A percentile compares a stretch with the other conserved stretches of the same genome.
phyloP scores from a whole-genome alignment of 2,797 vertebrate species.

The Clarias fuscus region DNA sequence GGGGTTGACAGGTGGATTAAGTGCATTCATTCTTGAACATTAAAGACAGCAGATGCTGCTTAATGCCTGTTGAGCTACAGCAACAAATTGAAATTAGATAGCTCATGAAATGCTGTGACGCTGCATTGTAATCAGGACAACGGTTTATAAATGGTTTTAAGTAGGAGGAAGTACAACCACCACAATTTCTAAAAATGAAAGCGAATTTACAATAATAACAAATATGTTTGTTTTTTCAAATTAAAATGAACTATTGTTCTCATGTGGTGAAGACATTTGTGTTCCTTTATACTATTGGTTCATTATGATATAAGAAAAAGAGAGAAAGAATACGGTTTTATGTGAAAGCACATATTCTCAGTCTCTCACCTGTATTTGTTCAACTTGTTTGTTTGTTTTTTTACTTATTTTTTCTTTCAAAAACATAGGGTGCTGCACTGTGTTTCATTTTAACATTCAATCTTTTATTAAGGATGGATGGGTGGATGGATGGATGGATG shows the following conservation, averaged over 20 bases:
- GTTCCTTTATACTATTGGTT: not conserved
- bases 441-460: not conserved
- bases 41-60: conserved; percentile 42
- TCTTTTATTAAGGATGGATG: not conserved
- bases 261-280: not conserved
- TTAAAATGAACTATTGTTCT: not conserved
- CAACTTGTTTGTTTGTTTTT: not conserved
- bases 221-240: not conserved
- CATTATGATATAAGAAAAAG: not conserved
- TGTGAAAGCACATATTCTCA: not conserved
- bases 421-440: not conserved
- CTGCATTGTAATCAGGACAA: not conserved
- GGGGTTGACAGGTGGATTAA: conserved; percentile 40
- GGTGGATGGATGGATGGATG: not conserved
- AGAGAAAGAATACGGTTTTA: not conserved
- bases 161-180: not conserved
- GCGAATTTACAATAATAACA: not conserved
- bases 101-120: conserved; percentile 31
- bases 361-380: not conserved
- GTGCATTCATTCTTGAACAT: conserved; percentile 47
- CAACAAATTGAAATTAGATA: conserved; percentile 39
- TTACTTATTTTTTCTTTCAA: too few species aligned
- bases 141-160: not conserved
- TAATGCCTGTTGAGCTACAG: conserved; percentile 29
- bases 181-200: not conserved